Percentiles rank a stretch among this genome's conserved stretches.
Conservation (phyloP, 2,113 vertebrate species). For the Megaptera novaeangliae region DNA sequence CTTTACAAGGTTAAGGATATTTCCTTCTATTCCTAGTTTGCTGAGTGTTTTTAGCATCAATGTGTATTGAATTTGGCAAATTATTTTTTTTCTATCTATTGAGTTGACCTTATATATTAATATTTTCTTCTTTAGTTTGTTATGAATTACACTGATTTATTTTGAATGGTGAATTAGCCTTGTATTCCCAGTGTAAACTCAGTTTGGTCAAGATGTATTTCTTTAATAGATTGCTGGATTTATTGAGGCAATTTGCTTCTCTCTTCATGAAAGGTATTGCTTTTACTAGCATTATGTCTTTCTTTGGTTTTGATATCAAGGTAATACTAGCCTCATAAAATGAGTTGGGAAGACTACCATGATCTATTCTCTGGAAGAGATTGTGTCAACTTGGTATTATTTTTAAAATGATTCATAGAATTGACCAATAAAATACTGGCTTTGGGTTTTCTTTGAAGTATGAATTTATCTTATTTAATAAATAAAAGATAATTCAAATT, state of each 20-base stretch:
- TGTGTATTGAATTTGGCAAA: not conserved
- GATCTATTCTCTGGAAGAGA: not conserved
- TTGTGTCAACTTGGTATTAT: not conserved
- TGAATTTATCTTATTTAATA: not conserved
- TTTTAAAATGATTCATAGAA: not conserved
- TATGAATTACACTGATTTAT: not conserved
- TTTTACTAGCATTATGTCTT: not conserved
- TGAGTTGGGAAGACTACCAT: not conserved
- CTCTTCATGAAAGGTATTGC: not conserved
- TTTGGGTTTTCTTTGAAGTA: not conserved
- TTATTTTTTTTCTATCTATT: not conserved
- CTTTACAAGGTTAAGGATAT: not conserved
- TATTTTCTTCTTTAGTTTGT: not conserved
- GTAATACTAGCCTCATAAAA: not conserved
- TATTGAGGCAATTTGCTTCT: not conserved
- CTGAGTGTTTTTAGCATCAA: not conserved
- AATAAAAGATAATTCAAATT: not conserved
- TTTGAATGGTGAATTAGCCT: not conserved
- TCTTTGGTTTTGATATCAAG: not conserved
- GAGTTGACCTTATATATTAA: not conserved
- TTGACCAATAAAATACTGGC: not conserved
- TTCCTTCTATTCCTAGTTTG: not conserved
- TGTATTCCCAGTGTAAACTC: not conserved
- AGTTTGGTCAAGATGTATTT: not conserved
- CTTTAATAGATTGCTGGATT: not conserved